Evolutionary conservation across 1,140 invertebrate species (phyloP).

Genomic region (Drosophila lacteicornis): DNA sequence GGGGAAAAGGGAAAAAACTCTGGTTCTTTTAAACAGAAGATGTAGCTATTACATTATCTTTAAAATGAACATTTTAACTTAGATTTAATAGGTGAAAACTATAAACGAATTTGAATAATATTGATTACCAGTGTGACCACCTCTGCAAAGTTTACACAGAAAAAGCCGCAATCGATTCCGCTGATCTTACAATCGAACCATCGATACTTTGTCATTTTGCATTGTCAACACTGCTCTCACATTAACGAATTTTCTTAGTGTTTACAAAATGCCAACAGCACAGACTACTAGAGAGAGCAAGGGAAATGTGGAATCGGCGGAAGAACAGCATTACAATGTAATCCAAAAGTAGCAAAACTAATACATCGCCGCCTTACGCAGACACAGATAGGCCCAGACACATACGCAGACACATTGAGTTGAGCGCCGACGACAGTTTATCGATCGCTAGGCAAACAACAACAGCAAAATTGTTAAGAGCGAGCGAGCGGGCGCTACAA

Average conservation of each 20-base stretch:
- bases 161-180: background rate
- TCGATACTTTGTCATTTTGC: background rate
- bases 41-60: too few relatives aligned
- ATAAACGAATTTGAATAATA: background rate
- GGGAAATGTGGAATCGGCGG: slow-evolving; percentile 14
- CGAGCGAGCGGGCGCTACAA: slow-evolving; percentile 26
- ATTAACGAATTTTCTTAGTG: slow-evolving; percentile 29
- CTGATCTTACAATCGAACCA: slow-evolving; percentile 4
- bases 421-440: slow-evolving; percentile 59
- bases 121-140: background rate
- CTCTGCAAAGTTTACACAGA: background rate
- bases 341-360: slow-evolving; percentile 42
- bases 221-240: slow-evolving; percentile 20
- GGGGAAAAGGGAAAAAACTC: too few relatives aligned
- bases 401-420: slow-evolving; percentile 37
- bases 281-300: background rate
- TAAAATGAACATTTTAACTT: too few relatives aligned
- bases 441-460: slow-evolving; percentile 64
- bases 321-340: slow-evolving; percentile 68
- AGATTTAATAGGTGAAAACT: too few relatives aligned
- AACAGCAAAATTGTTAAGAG: slow-evolving; percentile 37
- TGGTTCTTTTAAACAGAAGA: too few relatives aligned
- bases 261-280: slow-evolving; percentile 38
- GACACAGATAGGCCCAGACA: slow-evolving; percentile 34
- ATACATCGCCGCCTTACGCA: slow-evolving; percentile 14